A percentile compares a stretch with the other conserved stretches of the same genome.
phyloP scores from a whole-genome alignment of 2,113 vertebrate species.

The Zosterops lateralis region DNA sequence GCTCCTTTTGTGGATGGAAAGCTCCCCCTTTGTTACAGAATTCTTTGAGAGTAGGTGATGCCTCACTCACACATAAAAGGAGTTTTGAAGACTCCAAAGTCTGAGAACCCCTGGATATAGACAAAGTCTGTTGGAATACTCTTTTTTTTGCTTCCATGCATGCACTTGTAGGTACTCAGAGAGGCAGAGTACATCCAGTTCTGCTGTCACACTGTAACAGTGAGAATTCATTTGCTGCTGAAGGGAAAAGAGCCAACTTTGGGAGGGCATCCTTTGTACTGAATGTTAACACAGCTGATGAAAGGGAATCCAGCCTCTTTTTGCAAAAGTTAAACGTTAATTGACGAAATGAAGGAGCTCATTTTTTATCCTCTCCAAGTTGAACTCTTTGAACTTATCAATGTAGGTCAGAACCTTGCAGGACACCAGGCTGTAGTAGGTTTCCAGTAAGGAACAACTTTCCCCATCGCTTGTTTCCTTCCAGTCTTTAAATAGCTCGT shows the following conservation, averaged over 20 bases:
- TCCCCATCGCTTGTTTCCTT: conserved; percentile 71
- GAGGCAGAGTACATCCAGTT: background rate
- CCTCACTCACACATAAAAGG: background rate
- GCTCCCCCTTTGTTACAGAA: background rate
- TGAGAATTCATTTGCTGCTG: background rate
- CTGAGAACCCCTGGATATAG: background rate
- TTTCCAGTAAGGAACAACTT: conserved; percentile 81
- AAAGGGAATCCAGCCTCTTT: background rate
- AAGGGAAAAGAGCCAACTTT: background rate
- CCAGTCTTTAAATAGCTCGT: conserved; percentile 79
- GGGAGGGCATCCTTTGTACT: background rate
- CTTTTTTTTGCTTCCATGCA: background rate
- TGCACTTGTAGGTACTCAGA: background rate
- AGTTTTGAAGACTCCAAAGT: background rate
- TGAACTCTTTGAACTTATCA: conserved; percentile 77
- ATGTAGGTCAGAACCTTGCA: conserved; percentile 89
- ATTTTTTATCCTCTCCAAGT: conserved; percentile 27
- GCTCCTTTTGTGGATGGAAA: background rate
- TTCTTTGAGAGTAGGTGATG: background rate
- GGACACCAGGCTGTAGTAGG: conserved; percentile 85
- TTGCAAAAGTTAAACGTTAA: background rate
- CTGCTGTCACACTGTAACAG: background rate
- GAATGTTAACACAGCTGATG: background rate
- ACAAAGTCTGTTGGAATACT: background rate
- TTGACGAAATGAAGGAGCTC: conserved; percentile 43